A percentile compares a stretch with the other conserved stretches of the same genome.
phyloP scores from a whole-genome alignment of 2,113 vertebrate species.

The Ifrita kowaldi region DNA sequence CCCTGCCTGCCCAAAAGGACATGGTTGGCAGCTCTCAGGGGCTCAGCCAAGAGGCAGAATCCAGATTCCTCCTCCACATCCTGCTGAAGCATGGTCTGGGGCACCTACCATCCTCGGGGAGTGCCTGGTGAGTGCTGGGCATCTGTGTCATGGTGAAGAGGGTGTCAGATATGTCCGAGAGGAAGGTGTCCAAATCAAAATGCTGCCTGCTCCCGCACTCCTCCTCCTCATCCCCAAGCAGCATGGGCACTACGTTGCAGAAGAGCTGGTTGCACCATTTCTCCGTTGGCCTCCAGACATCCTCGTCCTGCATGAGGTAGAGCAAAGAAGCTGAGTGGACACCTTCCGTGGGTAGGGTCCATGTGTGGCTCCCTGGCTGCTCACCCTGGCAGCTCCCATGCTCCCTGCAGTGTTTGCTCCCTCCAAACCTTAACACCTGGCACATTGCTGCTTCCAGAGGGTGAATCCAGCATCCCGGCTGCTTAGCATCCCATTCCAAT shows the following conservation, averaged over 20 bases:
- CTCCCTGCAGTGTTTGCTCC: background rate
- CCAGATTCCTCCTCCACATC: background rate
- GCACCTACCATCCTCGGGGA: slow-evolving; percentile 80
- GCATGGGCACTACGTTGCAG: slow-evolving; percentile 80
- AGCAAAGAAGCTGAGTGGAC: background rate
- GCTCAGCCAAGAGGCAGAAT: background rate
- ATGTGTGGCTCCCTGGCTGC: background rate
- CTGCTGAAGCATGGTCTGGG: background rate
- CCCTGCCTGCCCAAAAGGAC: background rate
- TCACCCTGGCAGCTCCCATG: background rate
- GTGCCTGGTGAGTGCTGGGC: slow-evolving; percentile 68
- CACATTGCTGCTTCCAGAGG: background rate
- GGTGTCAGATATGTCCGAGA: slow-evolving; percentile 95
- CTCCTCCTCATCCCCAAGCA: slow-evolving; percentile 77
- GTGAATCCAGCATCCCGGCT: background rate
- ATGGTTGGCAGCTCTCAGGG: background rate
- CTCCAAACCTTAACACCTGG: background rate
- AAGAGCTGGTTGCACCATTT: slow-evolving; percentile 88
- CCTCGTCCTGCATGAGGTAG: slow-evolving; percentile 69
- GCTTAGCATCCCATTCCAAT: background rate
- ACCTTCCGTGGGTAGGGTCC: fast-evolving
- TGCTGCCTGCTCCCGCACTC: slow-evolving; percentile 74
- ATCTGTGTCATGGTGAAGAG: slow-evolving; percentile 95
- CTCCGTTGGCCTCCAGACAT: slow-evolving; percentile 77
- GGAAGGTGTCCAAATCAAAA: slow-evolving; percentile 89